Evolutionary conservation across 1,140 invertebrate species (phyloP), one percentile per base, ranked within the genome.

Genomic region (Plectrocnemia conspersa): DNA sequence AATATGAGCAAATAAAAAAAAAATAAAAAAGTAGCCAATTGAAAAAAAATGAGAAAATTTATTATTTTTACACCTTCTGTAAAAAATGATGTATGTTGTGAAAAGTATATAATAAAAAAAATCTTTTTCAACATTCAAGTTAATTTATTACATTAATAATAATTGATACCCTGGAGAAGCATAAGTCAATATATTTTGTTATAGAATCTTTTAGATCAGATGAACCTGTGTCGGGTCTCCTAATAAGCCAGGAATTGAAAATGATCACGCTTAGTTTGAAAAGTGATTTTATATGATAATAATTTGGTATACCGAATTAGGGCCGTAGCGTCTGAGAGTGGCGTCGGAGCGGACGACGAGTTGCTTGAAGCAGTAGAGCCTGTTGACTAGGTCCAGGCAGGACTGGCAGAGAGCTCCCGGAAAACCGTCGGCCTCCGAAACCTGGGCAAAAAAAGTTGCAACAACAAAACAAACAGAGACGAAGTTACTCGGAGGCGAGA

Each of bases 291-390:
- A 27, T 42, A 21, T 32, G 1, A 13, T 36, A 23, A 29, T 41
- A 24, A 27, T 71, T 65, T 46, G 71, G 65, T 54, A 69, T 58
- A 55, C 56, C 47, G 46, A 48, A 36, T 33, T 41, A 38, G 54
- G 57, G 15, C 57, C 57, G 32, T 62, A 59, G n/a, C 60, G 55
- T 45, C 52, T 68, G 7, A 75, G 60, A 62, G 74, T 65, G 2
- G 61, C 60, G 64, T 75, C 68, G 6, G 72, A 75, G 18, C 67
- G 63, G 5, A 72, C 60, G 45, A 69, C 73, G 3, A 70, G 63
- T 66, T 74, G 71, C 54, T 74, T 75, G 49, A 75, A 75, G 47
- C 67, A 66, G 59, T 74, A 74, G 10, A 73, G 54, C 36, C 70
- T 70, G 48, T 75, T 72, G 6, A 75, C 40, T n/a, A 72, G 59